These are phyloP conservation scores for Petrophora chlorosata DNA, from an alignment of 2,888 invertebrate species.

Conservation along the genomic window DNA sequence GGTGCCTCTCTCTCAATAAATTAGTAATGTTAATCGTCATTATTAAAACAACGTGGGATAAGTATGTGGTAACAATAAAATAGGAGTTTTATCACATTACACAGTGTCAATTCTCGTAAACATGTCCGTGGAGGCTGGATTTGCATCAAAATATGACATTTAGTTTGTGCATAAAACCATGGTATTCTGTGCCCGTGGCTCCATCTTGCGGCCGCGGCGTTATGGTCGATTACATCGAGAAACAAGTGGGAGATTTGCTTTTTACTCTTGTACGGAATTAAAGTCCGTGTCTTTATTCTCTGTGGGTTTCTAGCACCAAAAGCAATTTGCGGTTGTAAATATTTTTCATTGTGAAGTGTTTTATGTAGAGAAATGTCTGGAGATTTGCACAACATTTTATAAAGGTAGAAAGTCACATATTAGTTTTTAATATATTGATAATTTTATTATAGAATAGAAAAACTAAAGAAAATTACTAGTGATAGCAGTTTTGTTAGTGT, in stretches of 20 bases:
- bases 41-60: conserved; percentile 75
- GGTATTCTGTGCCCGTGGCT: conserved; percentile 50
- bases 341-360: conserved; percentile 13
- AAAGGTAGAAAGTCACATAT: too few species aligned
- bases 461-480: too few species aligned
- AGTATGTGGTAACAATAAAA: conserved; percentile 67
- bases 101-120: conserved; percentile 67
- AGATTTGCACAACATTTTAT: not conserved
- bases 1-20: conserved; percentile 65
- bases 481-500: too few species aligned
- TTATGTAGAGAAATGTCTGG: not conserved
- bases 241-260: conserved; percentile 56
- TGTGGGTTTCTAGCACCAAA: conserved; percentile 32
- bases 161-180: conserved; percentile 60
- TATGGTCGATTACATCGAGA: conserved; percentile 60
- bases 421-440: too few species aligned
- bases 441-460: too few species aligned
- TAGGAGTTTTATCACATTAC: conserved; percentile 66
- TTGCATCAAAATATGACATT: conserved; percentile 64
- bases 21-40: conserved; percentile 77
- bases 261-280: conserved; percentile 43
- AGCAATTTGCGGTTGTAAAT: conserved; percentile 29
- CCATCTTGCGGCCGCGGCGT: conserved; percentile 57
- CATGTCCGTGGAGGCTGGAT: conserved; percentile 60
- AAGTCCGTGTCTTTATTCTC: conserved; percentile 35